A percentile compares a stretch with the other conserved stretches of the same genome.
phyloP scores from a whole-genome alignment of 2,113 vertebrate genomes.

The Muntiacus reevesi region DNA sequence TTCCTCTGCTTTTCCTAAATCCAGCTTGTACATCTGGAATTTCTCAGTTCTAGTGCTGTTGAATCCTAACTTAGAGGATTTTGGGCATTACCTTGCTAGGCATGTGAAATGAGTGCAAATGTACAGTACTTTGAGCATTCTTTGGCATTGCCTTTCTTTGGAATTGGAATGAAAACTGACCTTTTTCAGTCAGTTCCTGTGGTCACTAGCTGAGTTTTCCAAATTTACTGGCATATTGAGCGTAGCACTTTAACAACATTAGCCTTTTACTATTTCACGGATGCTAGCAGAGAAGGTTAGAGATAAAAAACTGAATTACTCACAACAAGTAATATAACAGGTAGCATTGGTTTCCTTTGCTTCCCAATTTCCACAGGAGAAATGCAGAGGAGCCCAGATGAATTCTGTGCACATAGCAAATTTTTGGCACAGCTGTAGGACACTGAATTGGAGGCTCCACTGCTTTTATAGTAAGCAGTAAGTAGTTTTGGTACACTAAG shows the following conservation, averaged over 20 bases:
- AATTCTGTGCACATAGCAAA: not conserved
- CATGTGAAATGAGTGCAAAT: not conserved
- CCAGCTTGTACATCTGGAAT: not conserved
- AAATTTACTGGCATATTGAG: not conserved
- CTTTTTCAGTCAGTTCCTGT: not conserved
- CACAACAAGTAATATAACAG: not conserved
- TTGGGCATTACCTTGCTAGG: not conserved
- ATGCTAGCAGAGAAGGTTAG: not conserved
- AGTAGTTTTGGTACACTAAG: not conserved
- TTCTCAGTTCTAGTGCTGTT: not conserved
- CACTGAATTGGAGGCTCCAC: not conserved
- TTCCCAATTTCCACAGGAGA: not conserved
- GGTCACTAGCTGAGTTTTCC: not conserved
- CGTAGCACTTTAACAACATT: not conserved
- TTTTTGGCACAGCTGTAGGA: not conserved
- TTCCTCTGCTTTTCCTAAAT: not conserved
- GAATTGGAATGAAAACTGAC: not conserved
- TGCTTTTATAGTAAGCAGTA: not conserved
- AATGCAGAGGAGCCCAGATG: not conserved
- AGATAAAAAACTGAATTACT: not conserved
- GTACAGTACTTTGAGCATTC: not conserved
- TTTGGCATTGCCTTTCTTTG: not conserved
- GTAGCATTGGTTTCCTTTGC: not conserved
- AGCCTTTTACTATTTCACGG: not conserved
- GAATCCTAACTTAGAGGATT: not conserved